Evolutionary conservation across 2,888 invertebrate species (phyloP).

Genomic region (Agriotes lineatus): DNA sequence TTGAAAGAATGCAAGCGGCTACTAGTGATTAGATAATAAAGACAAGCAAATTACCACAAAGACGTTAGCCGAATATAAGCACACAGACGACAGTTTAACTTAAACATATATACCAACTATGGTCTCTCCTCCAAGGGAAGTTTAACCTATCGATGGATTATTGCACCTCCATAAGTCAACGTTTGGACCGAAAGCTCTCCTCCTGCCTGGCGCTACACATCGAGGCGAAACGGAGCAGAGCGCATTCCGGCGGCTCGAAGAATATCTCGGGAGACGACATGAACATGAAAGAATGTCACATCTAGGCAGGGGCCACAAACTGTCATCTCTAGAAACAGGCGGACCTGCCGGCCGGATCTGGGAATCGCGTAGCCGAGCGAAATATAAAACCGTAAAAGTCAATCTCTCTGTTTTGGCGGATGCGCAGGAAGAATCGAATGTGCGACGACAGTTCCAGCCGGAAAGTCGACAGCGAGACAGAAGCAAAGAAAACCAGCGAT

Average conservation of each 20-base stretch:
- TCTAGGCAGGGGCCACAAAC: constrained; percentile 53
- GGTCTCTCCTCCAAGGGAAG: no score
- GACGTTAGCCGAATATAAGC: no score
- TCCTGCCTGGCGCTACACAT: no score
- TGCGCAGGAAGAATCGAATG: constrained; percentile 37
- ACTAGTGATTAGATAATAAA: no score
- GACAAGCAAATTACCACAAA: no score
- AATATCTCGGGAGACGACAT: constrained; percentile 53
- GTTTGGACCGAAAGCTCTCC: no score
- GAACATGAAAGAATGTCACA: constrained; percentile 60
- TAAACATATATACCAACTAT: no score
- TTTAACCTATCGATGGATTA: no score
- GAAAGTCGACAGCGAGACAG: constrained; percentile 50
- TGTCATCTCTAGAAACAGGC: constrained; percentile 49
- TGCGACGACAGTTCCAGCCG: constrained; percentile 43
- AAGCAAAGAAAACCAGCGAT: constrained; percentile 51
- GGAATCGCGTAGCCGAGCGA: constrained; percentile 35
- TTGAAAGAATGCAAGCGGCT: no score
- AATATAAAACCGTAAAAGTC: constrained; percentile 56
- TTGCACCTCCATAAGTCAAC: no score
- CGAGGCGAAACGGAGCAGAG: not conserved
- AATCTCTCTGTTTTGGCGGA: constrained; percentile 52
- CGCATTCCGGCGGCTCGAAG: constrained; percentile 45
- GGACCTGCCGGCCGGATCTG: constrained; percentile 44
- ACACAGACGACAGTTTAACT: no score